Evolutionary conservation across 1,140 invertebrate species (phyloP), one percentile per base, ranked within the genome.

Genomic region (Eumaeus atala): DNA sequence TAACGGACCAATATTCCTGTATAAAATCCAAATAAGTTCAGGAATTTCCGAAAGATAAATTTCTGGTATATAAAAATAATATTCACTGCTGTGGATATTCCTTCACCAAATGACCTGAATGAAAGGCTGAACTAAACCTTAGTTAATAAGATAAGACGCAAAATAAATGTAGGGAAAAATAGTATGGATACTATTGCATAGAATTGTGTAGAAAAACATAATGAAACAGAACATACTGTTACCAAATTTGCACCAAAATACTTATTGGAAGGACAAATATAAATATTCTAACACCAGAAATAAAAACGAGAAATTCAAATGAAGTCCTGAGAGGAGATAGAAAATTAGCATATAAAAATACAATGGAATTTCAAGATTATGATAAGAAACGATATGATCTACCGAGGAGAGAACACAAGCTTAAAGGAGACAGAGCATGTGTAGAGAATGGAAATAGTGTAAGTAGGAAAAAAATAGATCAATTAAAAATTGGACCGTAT

Each of bases 331-430:
- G 16, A 48, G 18, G 44, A 48, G 17, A 28, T 28, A 28, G 21
- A 28, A 48, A 48, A 48, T 48, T 48, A 48, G 44, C 44, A 17
- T 17, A 48, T 28, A 10, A 48, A 48, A 48, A 48, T 48, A 48
- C 44, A 48, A 18, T 48, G 7, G 18, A 48, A 48, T 48, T 16
- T 17, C 44, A 48, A 18, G 44, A 48, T 48, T 48, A 48, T 48
- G 18, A 48, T 18, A 48, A 48, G 44, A 48, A 48, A 48, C 7
- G 44, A 48, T 48, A 48, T 48, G 44, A 48, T 16, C 44, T 17
- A 16, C 16, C 44, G 21, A 48, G 17, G 11, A 48, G 11, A 18
- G 44, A 48, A 48, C 18, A 48, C 18, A 10, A 28, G 9, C 18
- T 48, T 9, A 48, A 47, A 18, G 44, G 44, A 47, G 44, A 47